phyloP scores from a whole-genome alignment of 2,113 vertebrate genomes.

The Tonatia bakeri region DNA sequence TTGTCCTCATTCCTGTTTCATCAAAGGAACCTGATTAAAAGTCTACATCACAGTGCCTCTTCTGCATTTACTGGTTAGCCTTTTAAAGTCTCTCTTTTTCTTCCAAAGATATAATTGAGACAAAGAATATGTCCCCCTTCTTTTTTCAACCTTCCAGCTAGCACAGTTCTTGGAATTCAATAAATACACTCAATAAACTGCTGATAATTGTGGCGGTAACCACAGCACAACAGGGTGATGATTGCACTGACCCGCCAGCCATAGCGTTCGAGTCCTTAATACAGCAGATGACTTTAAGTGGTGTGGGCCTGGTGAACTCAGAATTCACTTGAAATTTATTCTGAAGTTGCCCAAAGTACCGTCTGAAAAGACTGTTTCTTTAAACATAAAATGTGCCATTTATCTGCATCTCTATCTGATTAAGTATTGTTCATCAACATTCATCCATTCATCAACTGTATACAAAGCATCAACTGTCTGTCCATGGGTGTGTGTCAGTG shows the following conservation, averaged over 20 bases:
- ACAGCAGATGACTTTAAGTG: not conserved
- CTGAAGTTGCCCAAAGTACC: not conserved
- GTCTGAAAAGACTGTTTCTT: not conserved
- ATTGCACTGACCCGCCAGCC: not conserved
- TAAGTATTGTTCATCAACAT: not conserved
- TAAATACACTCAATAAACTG: not conserved
- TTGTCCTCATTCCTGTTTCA: conserved; percentile 38
- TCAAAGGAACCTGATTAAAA: conserved; percentile 43
- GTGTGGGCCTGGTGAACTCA: accelerated
- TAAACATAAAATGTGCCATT: not conserved
- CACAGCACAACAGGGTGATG: not conserved
- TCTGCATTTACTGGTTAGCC: not conserved
- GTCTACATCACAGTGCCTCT: not conserved
- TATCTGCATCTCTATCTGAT: not conserved
- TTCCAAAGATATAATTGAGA: not conserved
- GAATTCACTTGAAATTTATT: not conserved
- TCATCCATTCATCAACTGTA: not conserved
- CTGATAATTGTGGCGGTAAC: not conserved
- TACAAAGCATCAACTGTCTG: not conserved
- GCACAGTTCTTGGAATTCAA: not conserved
- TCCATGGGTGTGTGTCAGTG: not conserved
- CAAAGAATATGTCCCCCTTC: not conserved
- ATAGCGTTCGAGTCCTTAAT: not conserved
- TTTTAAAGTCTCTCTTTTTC: not conserved
- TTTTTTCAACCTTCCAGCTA: not conserved